Percentiles rank a stretch among this genome's conserved stretches.
These are phyloP conservation scores for Sinocyclocheilus rhinocerous DNA, from an alignment of 2,113 vertebrate species.

Conservation along the genomic window DNA sequence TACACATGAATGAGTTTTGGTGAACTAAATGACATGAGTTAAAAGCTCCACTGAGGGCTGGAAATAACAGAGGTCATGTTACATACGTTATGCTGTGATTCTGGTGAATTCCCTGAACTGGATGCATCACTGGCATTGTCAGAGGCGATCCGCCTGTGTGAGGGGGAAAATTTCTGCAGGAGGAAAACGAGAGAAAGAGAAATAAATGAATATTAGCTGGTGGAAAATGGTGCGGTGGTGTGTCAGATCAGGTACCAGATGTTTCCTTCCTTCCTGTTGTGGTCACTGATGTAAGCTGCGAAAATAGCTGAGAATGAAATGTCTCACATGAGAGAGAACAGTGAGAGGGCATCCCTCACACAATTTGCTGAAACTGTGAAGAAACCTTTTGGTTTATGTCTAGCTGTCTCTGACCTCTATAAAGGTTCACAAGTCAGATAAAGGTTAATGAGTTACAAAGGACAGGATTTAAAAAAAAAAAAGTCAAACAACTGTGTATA, in stretches of 20 bases:
- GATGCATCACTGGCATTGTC: constrained; percentile 59
- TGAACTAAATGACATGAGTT: constrained; percentile 10
- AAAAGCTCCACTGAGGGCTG: neutral
- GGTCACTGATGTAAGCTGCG: neutral
- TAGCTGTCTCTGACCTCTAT: neutral
- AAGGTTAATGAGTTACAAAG: neutral
- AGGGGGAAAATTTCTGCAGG: constrained; percentile 61
- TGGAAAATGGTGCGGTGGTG: neutral
- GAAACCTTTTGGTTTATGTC: neutral
- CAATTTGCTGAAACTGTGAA: neutral
- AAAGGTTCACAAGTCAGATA: neutral
- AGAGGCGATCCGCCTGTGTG: constrained; percentile 68
- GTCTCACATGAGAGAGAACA: neutral
- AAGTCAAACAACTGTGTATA: neutral
- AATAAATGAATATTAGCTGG: constrained; percentile 12
- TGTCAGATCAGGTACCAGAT: constrained; percentile 20
- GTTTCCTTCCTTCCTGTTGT: neutral
- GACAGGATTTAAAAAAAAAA: neutral
- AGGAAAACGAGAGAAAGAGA: constrained; percentile 11
- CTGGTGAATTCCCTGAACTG: constrained; percentile 61
- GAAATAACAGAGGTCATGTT: neutral
- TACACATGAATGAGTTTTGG: neutral
- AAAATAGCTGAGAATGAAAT: neutral
- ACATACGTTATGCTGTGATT: constrained; percentile 61
- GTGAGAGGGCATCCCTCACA: neutral